These are phyloP conservation scores for Philopedon plagiatum DNA, from an alignment of 2,888 invertebrate genomes.

Conservation along the genomic window DNA sequence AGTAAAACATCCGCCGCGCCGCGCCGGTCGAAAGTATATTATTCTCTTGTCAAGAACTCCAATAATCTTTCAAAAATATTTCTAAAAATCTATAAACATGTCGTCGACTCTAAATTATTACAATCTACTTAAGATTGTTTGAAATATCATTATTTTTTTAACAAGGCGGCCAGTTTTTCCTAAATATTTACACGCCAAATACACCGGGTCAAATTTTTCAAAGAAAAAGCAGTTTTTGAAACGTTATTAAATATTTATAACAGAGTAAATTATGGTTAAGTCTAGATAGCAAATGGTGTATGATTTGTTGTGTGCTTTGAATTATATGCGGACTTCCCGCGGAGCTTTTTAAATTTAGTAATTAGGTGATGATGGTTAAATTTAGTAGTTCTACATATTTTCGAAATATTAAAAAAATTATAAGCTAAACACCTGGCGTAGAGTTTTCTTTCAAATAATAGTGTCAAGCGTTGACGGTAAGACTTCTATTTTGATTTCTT, in stretches of 20 bases:
- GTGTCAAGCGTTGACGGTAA: no score
- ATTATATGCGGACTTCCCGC: not conserved
- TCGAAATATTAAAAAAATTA: no score
- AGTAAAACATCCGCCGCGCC: no score
- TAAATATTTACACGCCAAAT: slow-evolving; percentile 3
- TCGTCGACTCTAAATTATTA: slow-evolving; percentile 14
- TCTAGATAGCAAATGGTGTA: not conserved
- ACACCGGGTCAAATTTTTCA: not conserved
- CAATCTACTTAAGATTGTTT: slow-evolving; percentile 11
- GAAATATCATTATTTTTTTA: slow-evolving; percentile 5
- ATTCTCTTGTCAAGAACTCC: not conserved
- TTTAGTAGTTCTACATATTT: no score
- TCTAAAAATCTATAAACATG: slow-evolving; percentile 4
- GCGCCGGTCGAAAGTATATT: slow-evolving; percentile 15
- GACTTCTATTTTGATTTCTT: no score
- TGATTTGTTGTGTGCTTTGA: slow-evolving; percentile 3
- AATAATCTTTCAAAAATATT: slow-evolving; percentile 14
- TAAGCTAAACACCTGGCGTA: no score
- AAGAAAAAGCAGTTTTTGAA: not conserved
- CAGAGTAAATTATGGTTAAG: slow-evolving; percentile 5
- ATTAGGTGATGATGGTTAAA: not conserved
- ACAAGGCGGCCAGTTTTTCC: not conserved
- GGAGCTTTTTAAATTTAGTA: not conserved
- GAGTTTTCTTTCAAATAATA: no score
- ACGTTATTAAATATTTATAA: slow-evolving; percentile 13